Percentiles rank a stretch among this genome's conserved stretches.
Conservation (phyloP, 2,888 invertebrate species). For the Chironomus riparius region DNA sequence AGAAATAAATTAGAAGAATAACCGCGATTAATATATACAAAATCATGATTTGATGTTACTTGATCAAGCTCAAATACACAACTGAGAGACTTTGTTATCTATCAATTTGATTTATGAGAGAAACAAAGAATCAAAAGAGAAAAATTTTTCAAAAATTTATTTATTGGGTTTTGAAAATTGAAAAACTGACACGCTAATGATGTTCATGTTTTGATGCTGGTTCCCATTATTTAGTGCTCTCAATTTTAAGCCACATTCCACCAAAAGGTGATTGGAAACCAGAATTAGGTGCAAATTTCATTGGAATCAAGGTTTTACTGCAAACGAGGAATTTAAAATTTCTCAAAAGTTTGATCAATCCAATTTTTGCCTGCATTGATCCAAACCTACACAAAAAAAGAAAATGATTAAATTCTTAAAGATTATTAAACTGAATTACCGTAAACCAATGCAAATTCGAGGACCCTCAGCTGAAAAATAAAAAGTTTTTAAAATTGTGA, state of each 20-base stretch:
- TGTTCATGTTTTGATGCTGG: too few relatives aligned
- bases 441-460: constrained; percentile 26
- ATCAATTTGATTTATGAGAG: too few relatives aligned
- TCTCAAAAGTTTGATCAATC: constrained; percentile 2
- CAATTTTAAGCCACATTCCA: constrained; percentile 25
- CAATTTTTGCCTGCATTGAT: constrained; percentile 28
- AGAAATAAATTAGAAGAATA: not conserved
- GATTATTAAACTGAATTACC: too few relatives aligned
- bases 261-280: not conserved
- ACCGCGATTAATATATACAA: not conserved
- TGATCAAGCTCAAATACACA: too few relatives aligned
- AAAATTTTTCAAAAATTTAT: too few relatives aligned
- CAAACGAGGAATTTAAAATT: not conserved
- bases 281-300: constrained; percentile 9
- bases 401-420: not conserved
- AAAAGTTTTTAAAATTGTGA: not conserved
- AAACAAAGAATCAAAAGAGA: too few relatives aligned
- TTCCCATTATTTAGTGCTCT: not conserved
- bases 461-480: constrained; percentile 21
- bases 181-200: too few relatives aligned
- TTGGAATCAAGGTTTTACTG: not conserved
- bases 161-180: too few relatives aligned
- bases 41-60: too few relatives aligned
- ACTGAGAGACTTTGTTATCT: too few relatives aligned
- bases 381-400: constrained; percentile 1